Conservation (phyloP, 2,888 invertebrate genomes). For the Aromia moschata region DNA sequence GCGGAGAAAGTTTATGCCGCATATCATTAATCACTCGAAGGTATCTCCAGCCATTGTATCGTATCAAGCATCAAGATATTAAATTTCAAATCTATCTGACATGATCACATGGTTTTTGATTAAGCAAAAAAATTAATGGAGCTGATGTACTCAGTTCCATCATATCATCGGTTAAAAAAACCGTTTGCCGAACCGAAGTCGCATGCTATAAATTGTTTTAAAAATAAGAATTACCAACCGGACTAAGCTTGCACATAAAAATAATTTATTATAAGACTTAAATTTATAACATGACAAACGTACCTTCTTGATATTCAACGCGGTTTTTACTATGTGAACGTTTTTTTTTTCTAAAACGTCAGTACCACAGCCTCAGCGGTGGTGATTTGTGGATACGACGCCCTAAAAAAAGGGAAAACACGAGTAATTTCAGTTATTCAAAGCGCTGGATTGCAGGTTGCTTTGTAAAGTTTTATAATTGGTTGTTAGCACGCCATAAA, state of each 20-base stretch:
- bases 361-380: neutral
- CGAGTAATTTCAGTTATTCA: slow-evolving; percentile 30
- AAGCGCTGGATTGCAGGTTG: slow-evolving; percentile 23
- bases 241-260: too few species aligned
- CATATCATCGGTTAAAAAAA: too few species aligned
- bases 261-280: too few species aligned
- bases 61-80: neutral
- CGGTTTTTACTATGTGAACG: neutral
- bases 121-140: too few species aligned
- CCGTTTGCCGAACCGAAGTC: too few species aligned
- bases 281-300: too few species aligned
- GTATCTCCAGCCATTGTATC: neutral
- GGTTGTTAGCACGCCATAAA: slow-evolving; percentile 41
- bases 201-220: too few species aligned
- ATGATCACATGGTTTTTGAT: too few species aligned
- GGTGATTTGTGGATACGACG: slow-evolving; percentile 17
- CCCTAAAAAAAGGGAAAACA: slow-evolving; percentile 26
- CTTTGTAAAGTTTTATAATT: slow-evolving; percentile 34
- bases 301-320: neutral
- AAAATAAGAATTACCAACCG: too few species aligned
- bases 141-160: too few species aligned
- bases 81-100: neutral
- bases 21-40: neutral
- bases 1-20: neutral
- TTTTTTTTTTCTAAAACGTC: neutral